Evolutionary conservation across 2,113 vertebrate species (phyloP).

Genomic region (Cathartes aura): DNA sequence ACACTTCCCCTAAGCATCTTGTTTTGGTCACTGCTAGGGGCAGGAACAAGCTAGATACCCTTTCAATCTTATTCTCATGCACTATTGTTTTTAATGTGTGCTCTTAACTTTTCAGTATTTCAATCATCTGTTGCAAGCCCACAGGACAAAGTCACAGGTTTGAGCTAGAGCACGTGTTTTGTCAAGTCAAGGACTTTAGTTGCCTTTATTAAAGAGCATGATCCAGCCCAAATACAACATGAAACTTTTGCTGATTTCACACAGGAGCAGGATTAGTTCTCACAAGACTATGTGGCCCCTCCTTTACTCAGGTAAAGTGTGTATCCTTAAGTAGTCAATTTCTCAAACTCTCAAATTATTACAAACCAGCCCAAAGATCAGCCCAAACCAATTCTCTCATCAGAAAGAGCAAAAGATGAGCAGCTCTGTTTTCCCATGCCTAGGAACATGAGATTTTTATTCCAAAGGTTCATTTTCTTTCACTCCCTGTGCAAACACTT

Average conservation of each 20-base stretch:
- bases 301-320: not conserved
- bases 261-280: not conserved
- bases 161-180: not conserved
- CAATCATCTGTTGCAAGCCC: not conserved
- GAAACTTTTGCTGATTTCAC: not conserved
- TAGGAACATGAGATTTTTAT: not conserved
- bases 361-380: not conserved
- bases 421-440: not conserved
- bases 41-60: not conserved
- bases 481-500: not conserved
- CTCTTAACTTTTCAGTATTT: not conserved
- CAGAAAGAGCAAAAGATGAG: not conserved
- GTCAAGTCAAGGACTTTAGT: not conserved
- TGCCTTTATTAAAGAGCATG: not conserved
- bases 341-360: not conserved
- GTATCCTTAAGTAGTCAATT: not conserved
- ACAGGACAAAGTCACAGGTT: not conserved
- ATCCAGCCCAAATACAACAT: not conserved
- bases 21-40: not conserved
- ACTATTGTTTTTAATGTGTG: rapidly evolving
- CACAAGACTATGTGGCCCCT: not conserved
- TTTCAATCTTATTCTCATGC: not conserved
- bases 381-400: not conserved
- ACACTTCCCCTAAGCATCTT: not conserved
- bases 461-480: not conserved